Conservation (phyloP, 1,140 invertebrate genomes). For the Anagrus nilaparvatae region DNA sequence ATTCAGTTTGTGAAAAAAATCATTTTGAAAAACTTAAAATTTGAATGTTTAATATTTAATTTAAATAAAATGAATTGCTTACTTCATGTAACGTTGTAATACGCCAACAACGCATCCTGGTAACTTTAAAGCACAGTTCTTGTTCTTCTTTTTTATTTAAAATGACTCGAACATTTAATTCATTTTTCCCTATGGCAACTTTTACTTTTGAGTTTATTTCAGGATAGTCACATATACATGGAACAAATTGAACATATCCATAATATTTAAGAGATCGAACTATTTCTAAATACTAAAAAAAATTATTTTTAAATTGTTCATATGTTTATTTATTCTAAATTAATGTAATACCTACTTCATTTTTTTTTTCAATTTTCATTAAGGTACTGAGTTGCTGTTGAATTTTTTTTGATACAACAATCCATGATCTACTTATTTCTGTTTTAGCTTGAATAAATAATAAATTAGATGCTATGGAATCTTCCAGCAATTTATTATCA, state of each 20-base stretch:
- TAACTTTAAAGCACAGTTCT: conserved; percentile 84
- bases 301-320: background rate
- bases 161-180: conserved; percentile 58
- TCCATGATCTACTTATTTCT: conserved; percentile 81
- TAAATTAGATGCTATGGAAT: conserved; percentile 74
- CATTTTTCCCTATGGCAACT: conserved; percentile 66
- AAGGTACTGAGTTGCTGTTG: conserved; percentile 57
- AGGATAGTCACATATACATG: conserved; percentile 71
- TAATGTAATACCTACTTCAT: conserved; percentile 51
- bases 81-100: conserved; percentile 80
- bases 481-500: conserved; percentile 71
- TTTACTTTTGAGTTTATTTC: conserved; percentile 52
- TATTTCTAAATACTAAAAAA: conserved; percentile 70
- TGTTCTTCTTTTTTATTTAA: conserved; percentile 33
- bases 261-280: conserved; percentile 77
- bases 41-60: background rate
- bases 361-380: conserved; percentile 65
- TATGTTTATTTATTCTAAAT: conserved; percentile 1
- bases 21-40: conserved; percentile 1
- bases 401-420: conserved; percentile 59
- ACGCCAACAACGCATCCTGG: conserved; percentile 91
- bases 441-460: conserved; percentile 78
- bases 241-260: conserved; percentile 74
- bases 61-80: conserved; percentile 29
- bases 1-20: conserved; percentile 10